Evolutionary conservation across 2,888 invertebrate genomes (phyloP).

Genomic region (Drosophila picticornis): DNA sequence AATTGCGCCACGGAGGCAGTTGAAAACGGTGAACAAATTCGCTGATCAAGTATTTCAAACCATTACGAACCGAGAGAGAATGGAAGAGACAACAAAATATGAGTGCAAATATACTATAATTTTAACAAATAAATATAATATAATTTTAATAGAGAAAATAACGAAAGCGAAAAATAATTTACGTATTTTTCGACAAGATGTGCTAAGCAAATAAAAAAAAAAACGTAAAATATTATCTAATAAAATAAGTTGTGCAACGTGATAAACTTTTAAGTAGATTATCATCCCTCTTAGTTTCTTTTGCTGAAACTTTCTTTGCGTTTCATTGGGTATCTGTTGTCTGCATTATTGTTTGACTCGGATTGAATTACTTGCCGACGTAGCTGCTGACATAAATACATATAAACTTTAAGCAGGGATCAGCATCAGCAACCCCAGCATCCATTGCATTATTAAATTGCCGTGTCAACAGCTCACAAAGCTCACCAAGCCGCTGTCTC

Average conservation of each 20-base stretch:
- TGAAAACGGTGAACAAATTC: constrained; percentile 11
- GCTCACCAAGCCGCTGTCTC: neutral
- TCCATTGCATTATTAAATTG: constrained; percentile 51
- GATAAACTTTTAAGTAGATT: neutral
- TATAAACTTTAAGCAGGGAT: constrained; percentile 18
- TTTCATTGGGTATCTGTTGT: neutral
- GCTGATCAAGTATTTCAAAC: neutral
- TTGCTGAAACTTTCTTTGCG: neutral
- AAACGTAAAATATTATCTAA: neutral
- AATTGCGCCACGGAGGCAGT: constrained; percentile 93
- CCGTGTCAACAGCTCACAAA: constrained; percentile 37
- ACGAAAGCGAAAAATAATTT: neutral
- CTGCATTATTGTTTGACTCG: constrained; percentile 38
- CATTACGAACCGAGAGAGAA: neutral
- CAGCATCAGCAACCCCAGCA: constrained; percentile 25
- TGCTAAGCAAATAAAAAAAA: neutral
- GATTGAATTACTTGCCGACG: constrained; percentile 67
- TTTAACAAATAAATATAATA: neutral
- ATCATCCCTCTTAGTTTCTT: fast-evolving
- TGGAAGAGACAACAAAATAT: neutral
- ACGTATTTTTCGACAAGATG: neutral
- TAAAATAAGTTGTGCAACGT: neutral
- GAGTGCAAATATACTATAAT: neutral
- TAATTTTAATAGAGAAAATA: neutral
- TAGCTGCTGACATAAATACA: constrained; percentile 58